phyloP scores from a whole-genome alignment of 2,113 vertebrate species.

The Mesembrinibis cayennensis region DNA sequence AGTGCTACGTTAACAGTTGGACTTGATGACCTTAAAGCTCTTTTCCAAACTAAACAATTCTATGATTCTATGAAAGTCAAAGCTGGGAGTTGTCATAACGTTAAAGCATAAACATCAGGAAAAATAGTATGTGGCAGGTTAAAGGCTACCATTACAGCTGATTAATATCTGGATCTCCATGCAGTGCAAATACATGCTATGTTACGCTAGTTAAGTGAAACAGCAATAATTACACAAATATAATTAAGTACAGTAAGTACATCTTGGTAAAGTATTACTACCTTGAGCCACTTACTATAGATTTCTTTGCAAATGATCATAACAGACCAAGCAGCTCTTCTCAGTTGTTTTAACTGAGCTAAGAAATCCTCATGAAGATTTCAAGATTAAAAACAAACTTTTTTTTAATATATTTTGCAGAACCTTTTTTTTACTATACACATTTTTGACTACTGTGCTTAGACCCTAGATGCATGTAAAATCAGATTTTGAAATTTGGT shows the following conservation, averaged over 20 bases:
- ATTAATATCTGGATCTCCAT: background rate
- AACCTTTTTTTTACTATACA: background rate
- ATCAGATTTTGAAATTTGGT: background rate
- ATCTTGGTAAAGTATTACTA: background rate
- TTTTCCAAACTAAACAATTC: no score
- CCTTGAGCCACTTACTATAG: background rate
- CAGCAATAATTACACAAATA: background rate
- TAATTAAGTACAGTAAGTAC: background rate
- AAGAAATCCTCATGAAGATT: background rate
- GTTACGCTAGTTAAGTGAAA: background rate
- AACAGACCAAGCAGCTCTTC: background rate
- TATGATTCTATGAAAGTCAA: background rate
- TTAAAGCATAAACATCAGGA: background rate
- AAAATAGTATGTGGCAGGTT: background rate
- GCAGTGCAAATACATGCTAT: background rate
- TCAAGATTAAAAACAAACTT: background rate
- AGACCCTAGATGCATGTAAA: background rate
- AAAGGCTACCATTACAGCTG: background rate
- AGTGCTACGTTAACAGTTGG: no score
- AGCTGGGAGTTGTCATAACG: background rate
- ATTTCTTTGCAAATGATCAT: background rate
- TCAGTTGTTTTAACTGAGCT: background rate
- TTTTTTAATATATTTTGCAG: background rate
- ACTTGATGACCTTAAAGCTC: no score
- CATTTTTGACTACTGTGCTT: background rate